phyloP scores from a whole-genome alignment of 2,888 invertebrate species.

The Ormyrus nitidulus region DNA sequence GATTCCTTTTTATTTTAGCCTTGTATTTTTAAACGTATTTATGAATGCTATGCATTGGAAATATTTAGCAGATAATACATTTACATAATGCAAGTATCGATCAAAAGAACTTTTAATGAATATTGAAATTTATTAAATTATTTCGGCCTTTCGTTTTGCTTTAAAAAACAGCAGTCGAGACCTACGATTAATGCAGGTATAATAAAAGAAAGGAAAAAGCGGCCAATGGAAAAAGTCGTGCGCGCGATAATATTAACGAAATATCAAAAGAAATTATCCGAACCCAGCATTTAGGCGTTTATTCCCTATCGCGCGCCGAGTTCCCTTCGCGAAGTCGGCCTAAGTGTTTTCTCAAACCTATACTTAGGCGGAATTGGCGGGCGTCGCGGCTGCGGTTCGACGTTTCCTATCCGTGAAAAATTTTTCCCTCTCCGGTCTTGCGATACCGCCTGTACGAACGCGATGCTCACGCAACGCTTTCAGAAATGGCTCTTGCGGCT shows the following conservation, averaged over 20 bases:
- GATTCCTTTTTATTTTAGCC: too few species aligned
- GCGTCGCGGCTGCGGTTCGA: constrained; percentile 18
- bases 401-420: constrained; percentile 36
- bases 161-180: neutral
- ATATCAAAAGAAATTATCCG: constrained; percentile 43
- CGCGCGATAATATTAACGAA: constrained; percentile 21
- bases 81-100: neutral
- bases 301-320: constrained; percentile 18
- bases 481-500: too few species aligned
- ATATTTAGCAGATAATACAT: neutral
- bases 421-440: neutral
- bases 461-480: too few species aligned
- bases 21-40: too few species aligned
- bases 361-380: constrained; percentile 33
- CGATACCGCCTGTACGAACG: too few species aligned
- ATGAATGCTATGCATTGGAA: too few species aligned
- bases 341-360: constrained; percentile 43
- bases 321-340: neutral
- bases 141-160: neutral
- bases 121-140: constrained; percentile 1
- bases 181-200: too few species aligned
- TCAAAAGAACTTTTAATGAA: neutral
- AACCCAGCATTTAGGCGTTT: constrained; percentile 40
- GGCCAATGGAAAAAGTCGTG: too few species aligned
- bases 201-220: too few species aligned